Base-by-base conservation (phyloP, 2,888 invertebrate species). In the Physocephala rufipes region DNA sequence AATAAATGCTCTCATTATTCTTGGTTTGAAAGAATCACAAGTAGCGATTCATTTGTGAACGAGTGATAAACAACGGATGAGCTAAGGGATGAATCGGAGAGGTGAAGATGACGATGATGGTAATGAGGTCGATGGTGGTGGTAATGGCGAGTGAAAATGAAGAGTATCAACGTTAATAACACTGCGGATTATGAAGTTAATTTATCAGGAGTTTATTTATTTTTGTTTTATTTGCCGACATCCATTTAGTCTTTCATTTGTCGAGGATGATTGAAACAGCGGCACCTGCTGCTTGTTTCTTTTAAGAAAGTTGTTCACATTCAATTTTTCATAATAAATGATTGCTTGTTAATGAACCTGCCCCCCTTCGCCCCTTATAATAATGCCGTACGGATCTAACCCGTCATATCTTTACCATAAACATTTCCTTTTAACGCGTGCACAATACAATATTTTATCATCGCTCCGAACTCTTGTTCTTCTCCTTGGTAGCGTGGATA, bases 201-300 rank as follows among this genome's bases (percentile, higher is more conserved):
- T 73, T 73, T 73, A 73, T 73, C 73, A 73, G 71, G 71, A 73
- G 73, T 73, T 36, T 73, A 69, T 45, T 68, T n/a, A n/a, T n/a
- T 62, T 61, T 51, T 66, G 58, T 61, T 62, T 61, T 65, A 53
- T 66, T 69, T 65, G 62, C 63, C 49, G 47, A 45, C 24, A 59
- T 62, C n/a, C 49, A 59, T 47, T 64, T 28, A 51, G 30, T 30
- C 21, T 9, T 26, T 28, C n/a, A n/a, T 19, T 28, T 55, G 36
- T 36, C 9, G 36, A 36, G 36, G 36, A 9, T 9, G 16, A 26
- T 5, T 28, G 24, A 21, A 16, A 2, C 21, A 53, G 19, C 53
- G 21, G n/a, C 19, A 53, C 21, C 53, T 21, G 12, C 53, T 53
- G 53, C 53, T 21, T 26, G 26, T 28, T 26, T 9, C 15, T 2